These are phyloP conservation scores for Parnassius orleans DNA, from an alignment of 2,888 invertebrate genomes.

Conservation along the genomic window DNA sequence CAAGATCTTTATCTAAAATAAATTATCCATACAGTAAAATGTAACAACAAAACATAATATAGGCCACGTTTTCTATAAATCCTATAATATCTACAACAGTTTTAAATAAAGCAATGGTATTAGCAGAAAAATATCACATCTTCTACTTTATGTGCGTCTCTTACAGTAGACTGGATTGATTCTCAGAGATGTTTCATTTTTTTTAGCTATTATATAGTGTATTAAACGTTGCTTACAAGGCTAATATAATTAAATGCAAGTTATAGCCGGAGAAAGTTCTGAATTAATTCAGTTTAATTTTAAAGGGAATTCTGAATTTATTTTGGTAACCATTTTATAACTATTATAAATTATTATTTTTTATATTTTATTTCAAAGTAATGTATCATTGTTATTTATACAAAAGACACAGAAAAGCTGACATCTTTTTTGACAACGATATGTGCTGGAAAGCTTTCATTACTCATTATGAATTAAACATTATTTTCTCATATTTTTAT, in stretches of 20 bases:
- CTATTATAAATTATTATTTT: neutral
- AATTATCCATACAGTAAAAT: constrained; percentile 16
- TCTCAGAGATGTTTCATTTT: neutral
- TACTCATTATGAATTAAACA: too few species aligned
- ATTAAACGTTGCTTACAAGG: neutral
- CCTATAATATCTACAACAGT: constrained; percentile 20
- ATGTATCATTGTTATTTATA: too few species aligned
- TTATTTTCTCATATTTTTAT: too few species aligned
- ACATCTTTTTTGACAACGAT: too few species aligned
- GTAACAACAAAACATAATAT: constrained; percentile 4
- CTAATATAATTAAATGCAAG: constrained; percentile 35
- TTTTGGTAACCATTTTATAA: constrained; percentile 19
- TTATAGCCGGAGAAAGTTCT: constrained; percentile 3
- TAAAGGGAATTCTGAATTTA: too few species aligned
- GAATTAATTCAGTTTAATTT: neutral
- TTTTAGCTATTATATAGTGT: neutral
- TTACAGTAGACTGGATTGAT: neutral
- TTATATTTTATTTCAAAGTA: neutral
- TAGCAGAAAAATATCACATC: constrained; percentile 22
- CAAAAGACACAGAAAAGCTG: too few species aligned
- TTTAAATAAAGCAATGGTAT: constrained; percentile 5
- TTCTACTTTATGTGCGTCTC: constrained; percentile 3
- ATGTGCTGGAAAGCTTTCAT: too few species aligned
- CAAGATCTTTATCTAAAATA: constrained; percentile 10
- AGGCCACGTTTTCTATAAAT: neutral